Evolutionary conservation across 2,888 invertebrate genomes (phyloP).

Genomic region (Drosophila mulleri): DNA sequence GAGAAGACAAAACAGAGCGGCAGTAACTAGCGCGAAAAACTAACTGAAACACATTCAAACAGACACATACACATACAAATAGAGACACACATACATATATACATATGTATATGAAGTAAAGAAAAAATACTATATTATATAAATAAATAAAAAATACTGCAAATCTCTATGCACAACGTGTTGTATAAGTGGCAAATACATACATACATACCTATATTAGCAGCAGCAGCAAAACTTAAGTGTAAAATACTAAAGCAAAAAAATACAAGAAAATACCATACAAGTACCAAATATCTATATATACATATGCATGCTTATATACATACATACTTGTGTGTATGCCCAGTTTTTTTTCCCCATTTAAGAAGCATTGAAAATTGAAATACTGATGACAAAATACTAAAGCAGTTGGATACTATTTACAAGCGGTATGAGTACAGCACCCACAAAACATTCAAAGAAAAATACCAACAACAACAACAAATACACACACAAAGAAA

Average conservation of each 20-base stretch:
- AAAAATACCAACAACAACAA: slow-evolving; percentile 5
- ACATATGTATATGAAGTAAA: slow-evolving; percentile 8
- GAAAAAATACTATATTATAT: slow-evolving; percentile 8
- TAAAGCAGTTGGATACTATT: slow-evolving; percentile 59
- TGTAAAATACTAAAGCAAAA: slow-evolving; percentile 40
- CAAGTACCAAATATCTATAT: slow-evolving; percentile 4
- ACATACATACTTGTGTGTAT: not conserved
- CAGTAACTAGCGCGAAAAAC: slow-evolving; percentile 35
- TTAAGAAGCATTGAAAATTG: slow-evolving; percentile 10
- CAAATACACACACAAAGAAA: slow-evolving; percentile 5
- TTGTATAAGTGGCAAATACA: slow-evolving; percentile 50
- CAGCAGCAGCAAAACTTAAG: slow-evolving; percentile 44
- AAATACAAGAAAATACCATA: slow-evolving; percentile 10
- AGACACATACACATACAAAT: slow-evolving; percentile 10
- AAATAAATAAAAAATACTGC: slow-evolving; percentile 23
- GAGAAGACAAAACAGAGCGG: not conserved
- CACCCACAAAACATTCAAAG: slow-evolving; percentile 8
- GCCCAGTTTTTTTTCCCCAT: slow-evolving; percentile 13
- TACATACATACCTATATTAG: slow-evolving; percentile 36
- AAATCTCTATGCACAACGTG: slow-evolving; percentile 45
- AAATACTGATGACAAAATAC: slow-evolving; percentile 19
- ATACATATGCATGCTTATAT: slow-evolving; percentile 1
- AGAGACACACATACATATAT: not conserved
- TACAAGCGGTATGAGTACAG: slow-evolving; percentile 45
- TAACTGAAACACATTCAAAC: slow-evolving; percentile 25